Evolutionary conservation across 2,888 invertebrate genomes (phyloP).

Genomic region (Cryptus armator): DNA sequence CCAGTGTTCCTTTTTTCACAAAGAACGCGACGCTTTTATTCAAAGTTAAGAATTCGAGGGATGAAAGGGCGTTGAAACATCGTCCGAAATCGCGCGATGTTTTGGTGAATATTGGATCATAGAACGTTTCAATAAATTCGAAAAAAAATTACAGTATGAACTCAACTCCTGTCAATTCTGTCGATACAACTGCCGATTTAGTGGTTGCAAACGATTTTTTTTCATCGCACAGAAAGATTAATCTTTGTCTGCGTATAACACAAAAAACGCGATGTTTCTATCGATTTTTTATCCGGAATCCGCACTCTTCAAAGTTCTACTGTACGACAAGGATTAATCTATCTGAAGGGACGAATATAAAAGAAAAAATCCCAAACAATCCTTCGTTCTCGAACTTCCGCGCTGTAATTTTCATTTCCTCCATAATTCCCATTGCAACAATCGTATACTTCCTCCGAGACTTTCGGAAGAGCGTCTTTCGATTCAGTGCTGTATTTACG

Average conservation of each 20-base stretch:
- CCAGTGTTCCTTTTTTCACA: background rate
- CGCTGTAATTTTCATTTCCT: background rate
- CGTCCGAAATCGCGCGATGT: no score
- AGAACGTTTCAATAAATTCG: no score
- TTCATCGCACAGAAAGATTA: no score
- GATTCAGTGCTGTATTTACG: background rate
- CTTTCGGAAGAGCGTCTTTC: background rate
- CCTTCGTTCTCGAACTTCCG: background rate
- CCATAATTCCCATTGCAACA: background rate
- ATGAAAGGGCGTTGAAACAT: background rate
- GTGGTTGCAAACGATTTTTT: no score
- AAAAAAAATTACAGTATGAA: no score
- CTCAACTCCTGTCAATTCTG: no score
- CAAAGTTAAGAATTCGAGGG: background rate
- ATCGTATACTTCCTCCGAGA: background rate
- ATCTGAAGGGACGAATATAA: background rate
- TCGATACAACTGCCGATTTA: no score
- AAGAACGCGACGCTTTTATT: background rate
- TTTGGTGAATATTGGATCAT: constrained; percentile 13
- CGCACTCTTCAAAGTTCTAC: no score
- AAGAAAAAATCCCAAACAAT: background rate
- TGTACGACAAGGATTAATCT: no score
- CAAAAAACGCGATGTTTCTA: no score
- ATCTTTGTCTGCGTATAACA: no score
- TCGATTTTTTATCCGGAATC: no score